Evolutionary conservation across 2,888 invertebrate genomes (phyloP), one percentile per base, ranked within the genome.

Genomic region (Caenorhabditis sp.): DNA sequence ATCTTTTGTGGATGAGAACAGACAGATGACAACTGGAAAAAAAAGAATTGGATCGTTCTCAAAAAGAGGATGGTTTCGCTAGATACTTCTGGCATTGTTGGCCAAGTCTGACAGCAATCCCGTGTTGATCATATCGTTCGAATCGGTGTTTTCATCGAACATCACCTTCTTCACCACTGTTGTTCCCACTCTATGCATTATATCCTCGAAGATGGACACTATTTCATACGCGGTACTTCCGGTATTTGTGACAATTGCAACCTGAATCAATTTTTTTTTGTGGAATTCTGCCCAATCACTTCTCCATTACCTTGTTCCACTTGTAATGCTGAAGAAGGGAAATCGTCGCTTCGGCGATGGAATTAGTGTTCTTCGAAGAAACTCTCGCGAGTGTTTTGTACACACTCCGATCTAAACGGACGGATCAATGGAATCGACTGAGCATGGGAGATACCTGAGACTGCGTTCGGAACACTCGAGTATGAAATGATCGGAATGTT

Each of bases 401-500:
- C 9, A 83, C 73, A 50, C 61, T 76, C 39, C 80, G 27, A 53
- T 78, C 79, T 58, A 35, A 55, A 17, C 22, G 43, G 6, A 22
- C 2, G n/a, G 30, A 20, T 30, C 30, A 35, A 2, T 35, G 35
- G 13, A 35, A 9, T 13, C 9, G 35, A 2, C 11, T 13, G 6
- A 13, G 35, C 9, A 9, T 2, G 35, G 13, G 35, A 13, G 17
- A 78, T 84, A 72, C 87, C 87, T 13, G 84, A 80, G 39, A 88
- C 78, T 8, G 83, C 77, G 32, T 81, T 86, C 30, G 78, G 79
- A 13, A 87, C 78, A 17, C 86, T 81, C 61, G 86, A 83, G 77
- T 88, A 88, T 8, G 86, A 87, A 53, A 88, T 85, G 50, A 88
- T 82, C 2, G 88, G 88, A 32, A 88, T 81, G 62, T 88, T 88